Percentiles rank a stretch among this genome's conserved stretches.
Evolutionary conservation across 1,140 invertebrate genomes (phyloP).

Genomic region (Helicoverpa zea): DNA sequence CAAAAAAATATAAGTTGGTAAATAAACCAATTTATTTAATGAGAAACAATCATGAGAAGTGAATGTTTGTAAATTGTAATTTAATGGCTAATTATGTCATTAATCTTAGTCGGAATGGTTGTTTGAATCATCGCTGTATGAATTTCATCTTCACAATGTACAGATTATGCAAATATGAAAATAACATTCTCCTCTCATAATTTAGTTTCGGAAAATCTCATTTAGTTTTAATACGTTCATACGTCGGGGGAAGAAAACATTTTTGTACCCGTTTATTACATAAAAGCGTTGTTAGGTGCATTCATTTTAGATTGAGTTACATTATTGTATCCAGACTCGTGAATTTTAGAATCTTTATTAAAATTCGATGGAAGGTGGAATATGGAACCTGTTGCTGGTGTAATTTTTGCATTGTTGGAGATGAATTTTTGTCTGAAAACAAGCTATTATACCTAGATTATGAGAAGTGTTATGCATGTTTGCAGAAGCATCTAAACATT

Average conservation of each 20-base stretch:
- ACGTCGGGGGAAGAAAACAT: constrained; percentile 9
- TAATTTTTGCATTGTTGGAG: too few relatives aligned
- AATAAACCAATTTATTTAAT: constrained; percentile 1
- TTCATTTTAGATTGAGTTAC: constrained; percentile 11
- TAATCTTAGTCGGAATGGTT: constrained; percentile 28
- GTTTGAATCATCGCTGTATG: constrained; percentile 34
- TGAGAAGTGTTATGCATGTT: too few relatives aligned
- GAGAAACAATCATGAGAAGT: background rate
- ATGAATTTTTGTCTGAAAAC: too few relatives aligned
- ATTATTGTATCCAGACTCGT: background rate
- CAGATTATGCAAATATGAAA: constrained; percentile 46
- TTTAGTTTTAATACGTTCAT: constrained; percentile 34
- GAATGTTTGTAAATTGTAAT: constrained; percentile 1
- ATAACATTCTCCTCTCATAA: constrained; percentile 36
- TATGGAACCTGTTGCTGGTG: too few relatives aligned
- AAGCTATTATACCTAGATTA: too few relatives aligned
- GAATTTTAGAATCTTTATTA: too few relatives aligned
- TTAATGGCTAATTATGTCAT: constrained; percentile 38
- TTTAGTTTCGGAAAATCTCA: constrained; percentile 43
- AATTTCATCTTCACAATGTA: constrained; percentile 39
- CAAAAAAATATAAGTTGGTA: background rate
- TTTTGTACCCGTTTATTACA: constrained; percentile 5
- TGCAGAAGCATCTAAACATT: too few relatives aligned
- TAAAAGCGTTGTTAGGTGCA: background rate
- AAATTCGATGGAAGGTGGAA: background rate